Evolutionary conservation across 2,113 vertebrate species (phyloP), one percentile per base, ranked within the genome.

Genomic region (Xenus cinereus): DNA sequence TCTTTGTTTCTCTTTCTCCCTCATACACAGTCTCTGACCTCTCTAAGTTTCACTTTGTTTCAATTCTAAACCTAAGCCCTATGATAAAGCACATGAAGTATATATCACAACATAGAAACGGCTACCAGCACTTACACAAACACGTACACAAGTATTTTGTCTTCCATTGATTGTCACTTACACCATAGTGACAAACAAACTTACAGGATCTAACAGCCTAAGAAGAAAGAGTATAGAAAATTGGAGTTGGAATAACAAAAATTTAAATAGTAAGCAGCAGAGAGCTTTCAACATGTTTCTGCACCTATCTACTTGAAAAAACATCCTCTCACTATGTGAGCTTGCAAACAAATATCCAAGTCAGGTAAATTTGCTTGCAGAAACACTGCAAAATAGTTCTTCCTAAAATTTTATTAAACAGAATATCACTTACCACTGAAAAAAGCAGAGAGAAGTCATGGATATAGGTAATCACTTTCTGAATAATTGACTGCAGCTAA

Each of bases 361-460:
- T 32, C 22, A 60, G 56, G 23, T 56, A 86, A 59, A 71, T 60
- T 56, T 32, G 64, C 73, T 68, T 82, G 41, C 14, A 78, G 30
- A 87, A 94, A 64, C 32, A 64, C 19, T 66, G 14, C 20, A 74
- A 81, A 63, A 19, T 3, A 59, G 7, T 13, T 45, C 32, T 60
- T 45, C 28, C 45, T 67, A 81, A 87, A 90, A 73, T 39, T 37
- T 3, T 50, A 46, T 56, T 74, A 59, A 98, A 81, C 27, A 83
- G 59, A 91, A 16, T 10, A 26, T 45, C 54, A 98, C 98, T 98
- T 98, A 99, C 99, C 99, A 99, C 99, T 59, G 99, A 99, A 98
- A 99, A 99, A 93, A 99, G 99, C 84, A 99, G 67, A 11, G 99
- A 99, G 93, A 99, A 99, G 96, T 99, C 99, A 24, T 99, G 97